Evolutionary conservation across 2,797 vertebrate species (phyloP).

Genomic region (Triplophysa yarkandensis): DNA sequence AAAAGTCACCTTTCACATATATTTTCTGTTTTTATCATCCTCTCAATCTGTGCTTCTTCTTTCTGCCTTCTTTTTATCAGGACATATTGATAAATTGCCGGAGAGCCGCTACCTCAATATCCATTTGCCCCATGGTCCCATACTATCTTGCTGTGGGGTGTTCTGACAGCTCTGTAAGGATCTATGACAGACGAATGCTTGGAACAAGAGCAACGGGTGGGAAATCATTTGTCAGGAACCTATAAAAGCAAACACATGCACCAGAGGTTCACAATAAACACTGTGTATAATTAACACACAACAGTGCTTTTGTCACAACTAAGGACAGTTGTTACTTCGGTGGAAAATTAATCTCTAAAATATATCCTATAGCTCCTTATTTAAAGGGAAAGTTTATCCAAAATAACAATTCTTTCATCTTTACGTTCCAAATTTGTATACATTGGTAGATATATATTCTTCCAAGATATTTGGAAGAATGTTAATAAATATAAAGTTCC

Average conservation of each 20-base stretch:
- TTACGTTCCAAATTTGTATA: too few relatives aligned
- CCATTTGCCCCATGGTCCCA: conserved; percentile 92
- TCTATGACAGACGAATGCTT: conserved; percentile 95
- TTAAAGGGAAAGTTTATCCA: too few relatives aligned
- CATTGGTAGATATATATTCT: too few relatives aligned
- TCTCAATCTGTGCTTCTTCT: not conserved
- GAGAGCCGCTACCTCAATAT: conserved; percentile 95
- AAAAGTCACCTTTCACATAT: not conserved
- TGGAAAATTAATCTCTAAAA: too few relatives aligned
- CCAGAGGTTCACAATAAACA: not conserved
- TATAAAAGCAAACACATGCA: not conserved
- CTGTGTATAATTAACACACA: not conserved
- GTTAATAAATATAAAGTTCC: too few relatives aligned
- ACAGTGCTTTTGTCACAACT: too few relatives aligned
- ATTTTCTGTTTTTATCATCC: not conserved
- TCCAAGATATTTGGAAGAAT: too few relatives aligned
- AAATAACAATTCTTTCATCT: too few relatives aligned
- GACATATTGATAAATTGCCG: conserved; percentile 98
- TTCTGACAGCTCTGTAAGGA: conserved; percentile 97
- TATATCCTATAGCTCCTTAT: too few relatives aligned
- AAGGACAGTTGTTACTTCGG: too few relatives aligned
- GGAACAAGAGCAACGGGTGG: conserved; percentile 95
- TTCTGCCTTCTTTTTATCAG: conserved; percentile 65
- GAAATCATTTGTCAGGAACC: conserved; percentile 22
- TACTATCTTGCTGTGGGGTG: conserved; percentile 97